These are phyloP conservation scores for Cabera pusaria DNA, from an alignment of 2,888 invertebrate genomes.

Conservation along the genomic window DNA sequence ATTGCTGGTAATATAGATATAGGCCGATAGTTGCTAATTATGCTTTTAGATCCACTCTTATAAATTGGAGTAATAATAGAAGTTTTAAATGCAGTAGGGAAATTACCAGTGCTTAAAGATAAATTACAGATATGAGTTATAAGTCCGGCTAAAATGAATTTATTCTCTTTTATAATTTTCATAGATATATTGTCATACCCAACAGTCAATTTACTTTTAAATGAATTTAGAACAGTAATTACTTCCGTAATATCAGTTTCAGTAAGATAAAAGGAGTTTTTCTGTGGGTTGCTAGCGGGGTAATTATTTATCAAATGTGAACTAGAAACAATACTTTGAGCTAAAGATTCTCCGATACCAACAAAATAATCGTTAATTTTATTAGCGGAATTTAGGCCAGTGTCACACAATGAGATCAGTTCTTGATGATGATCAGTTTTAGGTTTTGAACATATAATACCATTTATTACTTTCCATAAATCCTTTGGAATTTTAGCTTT, in stretches of 20 bases:
- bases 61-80: neutral
- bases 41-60: neutral
- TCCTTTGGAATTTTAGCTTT: neutral
- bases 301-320: too few relatives aligned
- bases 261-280: constrained; percentile 1
- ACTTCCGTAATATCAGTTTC: constrained; percentile 5
- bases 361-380: constrained; percentile 1
- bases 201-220: constrained; percentile 2
- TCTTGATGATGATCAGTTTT: neutral
- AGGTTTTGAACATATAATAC: neutral
- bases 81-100: constrained; percentile 1
- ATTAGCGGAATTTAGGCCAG: neutral
- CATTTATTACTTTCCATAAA: neutral
- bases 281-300: neutral
- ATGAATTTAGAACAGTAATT: neutral
- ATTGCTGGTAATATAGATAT: neutral
- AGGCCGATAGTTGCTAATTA: neutral
- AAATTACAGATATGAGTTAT: neutral
- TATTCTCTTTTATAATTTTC: neutral
- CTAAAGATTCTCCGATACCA: neutral
- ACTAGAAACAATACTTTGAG: neutral
- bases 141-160: neutral
- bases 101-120: neutral
- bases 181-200: constrained; percentile 12
- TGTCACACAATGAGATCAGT: neutral